phyloP scores from a whole-genome alignment of 2,888 invertebrate genomes.

The Mimas tiliae region DNA sequence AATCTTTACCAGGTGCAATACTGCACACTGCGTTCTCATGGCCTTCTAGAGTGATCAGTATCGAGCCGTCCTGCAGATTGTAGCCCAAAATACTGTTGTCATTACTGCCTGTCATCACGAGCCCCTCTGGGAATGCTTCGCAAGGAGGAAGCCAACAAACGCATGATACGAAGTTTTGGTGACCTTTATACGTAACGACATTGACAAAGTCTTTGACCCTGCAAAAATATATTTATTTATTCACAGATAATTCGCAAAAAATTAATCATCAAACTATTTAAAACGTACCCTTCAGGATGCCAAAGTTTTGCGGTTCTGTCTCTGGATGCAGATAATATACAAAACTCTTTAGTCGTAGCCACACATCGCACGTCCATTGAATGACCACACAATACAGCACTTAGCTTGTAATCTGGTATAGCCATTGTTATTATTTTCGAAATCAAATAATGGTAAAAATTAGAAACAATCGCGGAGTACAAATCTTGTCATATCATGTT shows the following conservation, averaged over 20 bases:
- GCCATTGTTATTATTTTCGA: constrained; percentile 61
- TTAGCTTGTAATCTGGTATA: constrained; percentile 89
- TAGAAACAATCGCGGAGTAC: constrained; percentile 54
- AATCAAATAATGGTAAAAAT: constrained; percentile 42
- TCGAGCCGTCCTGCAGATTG: constrained; percentile 87
- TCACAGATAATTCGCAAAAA: not conserved
- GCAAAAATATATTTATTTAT: constrained; percentile 41
- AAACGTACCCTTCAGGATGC: constrained; percentile 89
- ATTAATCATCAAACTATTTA: constrained; percentile 29
- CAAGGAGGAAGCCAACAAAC: constrained; percentile 91
- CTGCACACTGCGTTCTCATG: constrained; percentile 90
- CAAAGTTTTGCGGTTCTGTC: constrained; percentile 95
- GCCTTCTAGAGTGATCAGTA: constrained; percentile 89
- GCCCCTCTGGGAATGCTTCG: constrained; percentile 88
- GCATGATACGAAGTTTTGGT: constrained; percentile 93
- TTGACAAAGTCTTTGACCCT: constrained; percentile 86
- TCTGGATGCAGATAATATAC: constrained; percentile 94
- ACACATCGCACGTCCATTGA: constrained; percentile 94
- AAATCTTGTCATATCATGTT: constrained; percentile 72
- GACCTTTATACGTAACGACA: constrained; percentile 89
- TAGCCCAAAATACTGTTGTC: constrained; percentile 93
- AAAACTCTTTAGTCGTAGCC: constrained; percentile 86
- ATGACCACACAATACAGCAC: constrained; percentile 91
- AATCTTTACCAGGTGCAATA: constrained; percentile 69
- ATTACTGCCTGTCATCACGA: constrained; percentile 95